phyloP scores from a whole-genome alignment of 2,888 invertebrate species.

The Habroteleia sp. region DNA sequence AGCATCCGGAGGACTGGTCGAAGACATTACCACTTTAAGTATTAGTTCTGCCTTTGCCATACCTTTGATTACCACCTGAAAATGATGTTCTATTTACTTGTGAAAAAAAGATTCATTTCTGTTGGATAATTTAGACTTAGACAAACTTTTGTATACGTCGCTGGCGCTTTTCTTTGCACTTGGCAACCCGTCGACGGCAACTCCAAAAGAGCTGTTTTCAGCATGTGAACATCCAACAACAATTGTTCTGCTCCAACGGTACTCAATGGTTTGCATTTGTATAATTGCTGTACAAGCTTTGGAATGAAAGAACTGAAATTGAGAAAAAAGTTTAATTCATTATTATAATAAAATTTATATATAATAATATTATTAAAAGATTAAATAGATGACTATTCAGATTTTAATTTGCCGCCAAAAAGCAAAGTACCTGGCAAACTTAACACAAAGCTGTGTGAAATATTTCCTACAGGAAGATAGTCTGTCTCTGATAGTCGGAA shows the following conservation, averaged over 20 bases:
- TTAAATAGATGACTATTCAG: no score
- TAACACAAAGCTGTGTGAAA: constrained; percentile 96
- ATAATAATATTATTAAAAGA: no score
- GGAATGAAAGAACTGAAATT: constrained; percentile 92
- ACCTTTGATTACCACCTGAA: constrained; percentile 88
- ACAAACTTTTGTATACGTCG: constrained; percentile 89
- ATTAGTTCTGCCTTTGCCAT: constrained; percentile 99
- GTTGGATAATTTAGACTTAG: no score
- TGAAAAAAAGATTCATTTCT: no score
- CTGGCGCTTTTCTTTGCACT: constrained; percentile 93
- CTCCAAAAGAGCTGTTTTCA: constrained; percentile 96
- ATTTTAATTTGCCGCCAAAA: no score
- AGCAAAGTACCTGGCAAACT: constrained; percentile 89
- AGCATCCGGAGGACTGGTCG: constrained; percentile 89
- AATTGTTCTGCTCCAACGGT: constrained; percentile 96
- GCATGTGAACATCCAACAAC: constrained; percentile 94
- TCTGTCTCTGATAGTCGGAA: constrained; percentile 94
- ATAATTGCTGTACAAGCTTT: constrained; percentile 94
- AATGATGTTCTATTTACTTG: background rate
- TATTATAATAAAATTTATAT: constrained; percentile 7
- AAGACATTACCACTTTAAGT: constrained; percentile 98
- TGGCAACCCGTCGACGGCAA: constrained; percentile 96
- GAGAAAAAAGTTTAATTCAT: constrained; percentile 72
- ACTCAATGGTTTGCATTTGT: constrained; percentile 92
- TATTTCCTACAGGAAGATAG: constrained; percentile 95